Percentiles rank a stretch among this genome's conserved stretches.
These are phyloP conservation scores for Hemiscyllium ocellatum DNA, from an alignment of 2,113 vertebrate genomes.

Conservation along the genomic window DNA sequence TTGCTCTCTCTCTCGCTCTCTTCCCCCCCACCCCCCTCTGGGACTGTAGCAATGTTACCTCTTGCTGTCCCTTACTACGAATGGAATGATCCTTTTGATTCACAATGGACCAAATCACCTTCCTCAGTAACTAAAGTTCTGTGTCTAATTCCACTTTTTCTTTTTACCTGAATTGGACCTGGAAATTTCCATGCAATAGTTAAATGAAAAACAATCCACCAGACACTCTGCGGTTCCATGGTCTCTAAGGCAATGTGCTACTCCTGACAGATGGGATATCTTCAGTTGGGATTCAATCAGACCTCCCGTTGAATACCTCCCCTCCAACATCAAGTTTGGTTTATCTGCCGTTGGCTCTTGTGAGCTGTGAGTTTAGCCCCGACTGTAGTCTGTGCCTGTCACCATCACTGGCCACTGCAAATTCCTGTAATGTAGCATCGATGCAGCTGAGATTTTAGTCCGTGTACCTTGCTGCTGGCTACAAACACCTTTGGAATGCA, in stretches of 20 bases:
- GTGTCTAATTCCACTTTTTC: neutral
- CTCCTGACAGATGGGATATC: neutral
- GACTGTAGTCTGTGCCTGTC: neutral
- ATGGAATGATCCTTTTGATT: neutral
- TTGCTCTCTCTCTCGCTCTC: too few relatives aligned
- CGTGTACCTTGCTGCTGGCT: neutral
- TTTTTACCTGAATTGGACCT: neutral
- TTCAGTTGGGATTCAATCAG: neutral
- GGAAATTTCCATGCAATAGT: neutral
- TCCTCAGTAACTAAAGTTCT: neutral
- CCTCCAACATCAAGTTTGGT: too few relatives aligned
- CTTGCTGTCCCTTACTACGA: too few relatives aligned
- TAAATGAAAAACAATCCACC: neutral
- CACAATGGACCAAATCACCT: neutral
- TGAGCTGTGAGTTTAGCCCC: neutral
- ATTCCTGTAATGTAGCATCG: neutral
- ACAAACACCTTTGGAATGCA: neutral
- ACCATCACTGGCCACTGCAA: neutral
- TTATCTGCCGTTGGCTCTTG: neutral
- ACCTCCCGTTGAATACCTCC: neutral
- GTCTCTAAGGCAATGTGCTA: neutral
- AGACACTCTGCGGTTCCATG: neutral
- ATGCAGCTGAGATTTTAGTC: neutral
- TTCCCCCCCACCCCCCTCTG: too few relatives aligned
- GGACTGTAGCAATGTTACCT: too few relatives aligned